Percentiles rank a stretch among this genome's conserved stretches.
Evolutionary conservation across 1,140 invertebrate species (phyloP).

Genomic region (Watersipora subatra): DNA sequence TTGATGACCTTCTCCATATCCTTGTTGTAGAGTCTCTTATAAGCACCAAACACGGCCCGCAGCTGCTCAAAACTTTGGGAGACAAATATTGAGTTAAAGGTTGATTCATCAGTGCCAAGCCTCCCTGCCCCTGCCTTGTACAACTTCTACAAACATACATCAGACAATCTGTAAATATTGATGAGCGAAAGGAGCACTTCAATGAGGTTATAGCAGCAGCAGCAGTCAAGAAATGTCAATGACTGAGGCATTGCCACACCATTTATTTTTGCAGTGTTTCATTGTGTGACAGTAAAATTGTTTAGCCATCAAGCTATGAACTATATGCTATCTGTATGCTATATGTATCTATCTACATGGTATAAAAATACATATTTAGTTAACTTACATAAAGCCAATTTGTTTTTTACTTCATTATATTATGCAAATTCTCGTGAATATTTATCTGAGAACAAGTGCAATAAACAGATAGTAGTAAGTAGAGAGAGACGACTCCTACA

Average conservation of each 20-base stretch:
- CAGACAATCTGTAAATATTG: neutral
- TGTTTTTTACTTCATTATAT: no score
- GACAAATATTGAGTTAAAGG: conserved; percentile 31
- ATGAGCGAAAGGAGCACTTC: neutral
- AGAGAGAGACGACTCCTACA: no score
- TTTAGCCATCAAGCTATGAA: no score
- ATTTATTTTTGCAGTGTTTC: no score
- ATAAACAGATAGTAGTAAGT: no score
- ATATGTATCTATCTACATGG: no score
- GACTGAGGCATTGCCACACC: neutral
- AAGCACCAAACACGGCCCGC: conserved; percentile 35
- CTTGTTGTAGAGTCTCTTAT: conserved; percentile 21
- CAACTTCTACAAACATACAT: conserved; percentile 18
- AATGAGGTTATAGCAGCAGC: neutral
- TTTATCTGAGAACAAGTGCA: no score
- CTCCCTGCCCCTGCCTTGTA: conserved; percentile 41
- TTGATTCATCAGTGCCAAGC: conserved; percentile 45
- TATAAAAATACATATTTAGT: no score
- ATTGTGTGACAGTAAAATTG: no score
- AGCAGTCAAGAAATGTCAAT: neutral
- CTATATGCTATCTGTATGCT: no score
- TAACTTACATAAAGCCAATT: no score
- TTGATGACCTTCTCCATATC: conserved; percentile 33
- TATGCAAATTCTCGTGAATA: no score
- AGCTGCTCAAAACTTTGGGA: conserved; percentile 34